A percentile compares a stretch with the other conserved stretches of the same genome.
Conservation (phyloP, 1,140 invertebrate species). For the Antheraea pernyi region DNA sequence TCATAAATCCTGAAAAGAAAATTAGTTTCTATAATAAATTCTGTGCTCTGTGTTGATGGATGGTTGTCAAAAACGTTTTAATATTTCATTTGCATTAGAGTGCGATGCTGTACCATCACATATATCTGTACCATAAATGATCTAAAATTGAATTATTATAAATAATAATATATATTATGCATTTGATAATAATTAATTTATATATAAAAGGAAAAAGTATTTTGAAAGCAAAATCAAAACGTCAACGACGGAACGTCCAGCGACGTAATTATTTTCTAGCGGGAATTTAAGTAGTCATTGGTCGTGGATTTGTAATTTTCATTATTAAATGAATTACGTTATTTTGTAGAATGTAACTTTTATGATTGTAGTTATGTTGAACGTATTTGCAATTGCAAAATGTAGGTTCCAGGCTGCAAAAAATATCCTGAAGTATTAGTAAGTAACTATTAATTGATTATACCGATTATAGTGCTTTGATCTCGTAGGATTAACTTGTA, state of each 20-base stretch:
- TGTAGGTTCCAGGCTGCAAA: too few relatives aligned
- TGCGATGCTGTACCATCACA: neutral
- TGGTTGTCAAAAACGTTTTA: neutral
- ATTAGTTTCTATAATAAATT: neutral
- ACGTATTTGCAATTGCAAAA: too few relatives aligned
- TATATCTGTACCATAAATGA: neutral
- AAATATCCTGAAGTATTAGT: too few relatives aligned
- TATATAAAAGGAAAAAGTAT: neutral
- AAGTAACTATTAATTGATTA: too few relatives aligned
- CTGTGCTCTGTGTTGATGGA: neutral
- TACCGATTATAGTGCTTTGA: too few relatives aligned
- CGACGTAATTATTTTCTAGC: neutral
- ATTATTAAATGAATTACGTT: too few relatives aligned
- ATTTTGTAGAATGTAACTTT: too few relatives aligned
- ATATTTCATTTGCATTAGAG: neutral
- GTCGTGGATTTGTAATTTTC: too few relatives aligned
- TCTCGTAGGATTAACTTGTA: too few relatives aligned
- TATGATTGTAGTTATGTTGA: too few relatives aligned
- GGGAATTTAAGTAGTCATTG: neutral
- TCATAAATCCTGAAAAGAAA: neutral
- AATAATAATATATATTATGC: neutral
- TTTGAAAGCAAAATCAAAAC: constrained; percentile 1
- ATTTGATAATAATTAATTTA: neutral
- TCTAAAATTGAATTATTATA: neutral
- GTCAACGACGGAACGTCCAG: neutral